Percentiles rank a stretch among this genome's conserved stretches.
Evolutionary conservation across 2,113 vertebrate genomes (phyloP).

Genomic region (Ammospiza nelsoni): DNA sequence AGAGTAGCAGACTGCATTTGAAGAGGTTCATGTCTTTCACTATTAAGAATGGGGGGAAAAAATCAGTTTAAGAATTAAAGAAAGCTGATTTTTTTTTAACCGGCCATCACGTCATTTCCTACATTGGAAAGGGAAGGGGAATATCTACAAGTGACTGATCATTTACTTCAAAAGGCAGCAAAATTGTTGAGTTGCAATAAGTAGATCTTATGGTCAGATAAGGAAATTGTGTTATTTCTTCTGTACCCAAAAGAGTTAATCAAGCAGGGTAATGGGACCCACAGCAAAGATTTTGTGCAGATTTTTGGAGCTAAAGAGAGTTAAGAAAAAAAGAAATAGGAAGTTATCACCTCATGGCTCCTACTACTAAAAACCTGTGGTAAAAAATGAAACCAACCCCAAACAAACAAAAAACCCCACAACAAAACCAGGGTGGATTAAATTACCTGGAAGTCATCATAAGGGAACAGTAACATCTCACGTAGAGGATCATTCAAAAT

Average conservation of each 20-base stretch:
- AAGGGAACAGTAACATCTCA: constrained; percentile 96
- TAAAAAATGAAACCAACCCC: neutral
- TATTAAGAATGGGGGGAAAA: accelerated
- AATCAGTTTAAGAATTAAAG: neutral
- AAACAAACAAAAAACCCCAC: neutral
- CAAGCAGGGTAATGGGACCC: neutral
- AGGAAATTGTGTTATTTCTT: neutral
- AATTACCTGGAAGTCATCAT: constrained; percentile 95
- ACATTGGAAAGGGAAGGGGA: neutral
- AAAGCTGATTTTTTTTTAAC: neutral
- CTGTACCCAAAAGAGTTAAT: neutral
- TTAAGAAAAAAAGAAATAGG: neutral
- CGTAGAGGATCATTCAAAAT: constrained; percentile 94
- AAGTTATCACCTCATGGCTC: neutral
- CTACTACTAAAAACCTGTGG: neutral
- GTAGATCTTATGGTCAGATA: neutral
- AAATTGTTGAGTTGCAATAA: neutral
- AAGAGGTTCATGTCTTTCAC: neutral
- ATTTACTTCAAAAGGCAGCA: neutral
- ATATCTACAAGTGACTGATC: neutral
- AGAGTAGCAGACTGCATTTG: neutral
- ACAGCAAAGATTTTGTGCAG: neutral
- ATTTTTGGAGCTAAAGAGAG: neutral
- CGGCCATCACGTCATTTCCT: neutral
- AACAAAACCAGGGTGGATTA: neutral